These are phyloP conservation scores for Pipistrellus pygmaeus DNA, from an alignment of 2,797 vertebrate genomes.

Conservation along the genomic window DNA sequence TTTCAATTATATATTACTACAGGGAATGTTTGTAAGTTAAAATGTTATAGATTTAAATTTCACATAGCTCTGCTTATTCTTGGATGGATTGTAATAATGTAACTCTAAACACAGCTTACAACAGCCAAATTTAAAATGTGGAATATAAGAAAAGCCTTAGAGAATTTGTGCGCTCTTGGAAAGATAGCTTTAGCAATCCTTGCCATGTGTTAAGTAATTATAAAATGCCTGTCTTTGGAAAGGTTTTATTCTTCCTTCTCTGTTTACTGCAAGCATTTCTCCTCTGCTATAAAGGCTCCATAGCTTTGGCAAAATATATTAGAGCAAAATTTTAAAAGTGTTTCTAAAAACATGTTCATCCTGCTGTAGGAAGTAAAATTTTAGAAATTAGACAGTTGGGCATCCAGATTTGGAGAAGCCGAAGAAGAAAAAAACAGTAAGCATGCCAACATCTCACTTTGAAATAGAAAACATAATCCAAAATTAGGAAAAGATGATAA, in stretches of 20 bases:
- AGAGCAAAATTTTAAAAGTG: conserved; percentile 67
- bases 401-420: conserved; percentile 76
- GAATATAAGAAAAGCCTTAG: conserved; percentile 61
- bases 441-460: conserved; percentile 68
- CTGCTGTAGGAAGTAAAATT: conserved; percentile 82
- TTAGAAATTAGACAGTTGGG: conserved; percentile 82
- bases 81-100: conserved; percentile 60
- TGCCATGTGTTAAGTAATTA: conserved; percentile 51
- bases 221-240: conserved; percentile 58
- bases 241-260: conserved; percentile 22
- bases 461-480: conserved; percentile 76
- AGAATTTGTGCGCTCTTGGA: conserved; percentile 60
- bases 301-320: conserved; percentile 77
- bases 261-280: conserved; percentile 67
- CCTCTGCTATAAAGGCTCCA: conserved; percentile 57
- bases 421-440: conserved; percentile 81
- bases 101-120: conserved; percentile 63
- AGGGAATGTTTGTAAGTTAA: not conserved
- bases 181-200: conserved; percentile 58
- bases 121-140: conserved; percentile 62
- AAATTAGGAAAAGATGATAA: conserved; percentile 77
- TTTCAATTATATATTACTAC: conserved; percentile 47
- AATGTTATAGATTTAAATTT: conserved; percentile 37
- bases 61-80: conserved; percentile 17
- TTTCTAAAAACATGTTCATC: conserved; percentile 80